A percentile compares a stretch with the other conserved stretches of the same genome.
phyloP scores from a whole-genome alignment of 2,113 vertebrate species.

The Poeciliopsis prolifica region DNA sequence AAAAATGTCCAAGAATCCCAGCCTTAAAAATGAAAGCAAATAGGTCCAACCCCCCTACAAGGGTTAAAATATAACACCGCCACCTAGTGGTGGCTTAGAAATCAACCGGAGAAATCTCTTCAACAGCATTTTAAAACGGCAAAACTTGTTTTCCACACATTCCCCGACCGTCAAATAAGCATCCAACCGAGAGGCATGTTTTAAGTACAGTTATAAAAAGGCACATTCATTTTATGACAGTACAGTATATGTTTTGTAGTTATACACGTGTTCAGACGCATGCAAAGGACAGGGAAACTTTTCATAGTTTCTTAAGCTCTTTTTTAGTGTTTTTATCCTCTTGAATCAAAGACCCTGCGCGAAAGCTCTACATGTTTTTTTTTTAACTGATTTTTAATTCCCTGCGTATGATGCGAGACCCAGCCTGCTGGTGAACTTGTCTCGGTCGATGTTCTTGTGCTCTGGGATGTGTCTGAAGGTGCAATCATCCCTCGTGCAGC shows the following conservation, averaged over 20 bases:
- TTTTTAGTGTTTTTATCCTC: neutral
- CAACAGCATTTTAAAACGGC: neutral
- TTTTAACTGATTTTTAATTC: neutral
- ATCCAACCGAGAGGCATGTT: neutral
- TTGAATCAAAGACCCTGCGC: neutral
- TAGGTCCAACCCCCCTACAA: constrained; percentile 2
- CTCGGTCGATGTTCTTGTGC: constrained; percentile 71
- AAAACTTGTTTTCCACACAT: neutral
- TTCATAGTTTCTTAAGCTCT: constrained; percentile 11
- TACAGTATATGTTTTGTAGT: neutral
- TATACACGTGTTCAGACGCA: neutral
- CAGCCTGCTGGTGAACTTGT: constrained; percentile 48
- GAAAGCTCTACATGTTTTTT: neutral
- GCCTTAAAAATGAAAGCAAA: constrained; percentile 43
- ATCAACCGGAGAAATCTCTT: constrained; percentile 6
- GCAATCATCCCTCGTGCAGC: constrained; percentile 73
- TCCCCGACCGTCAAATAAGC: neutral
- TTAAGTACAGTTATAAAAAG: constrained; percentile 10
- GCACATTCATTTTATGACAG: constrained; percentile 9
- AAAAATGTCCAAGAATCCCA: neutral
- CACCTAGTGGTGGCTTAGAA: constrained; percentile 48
- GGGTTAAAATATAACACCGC: constrained; percentile 17
- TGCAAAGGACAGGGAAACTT: neutral
- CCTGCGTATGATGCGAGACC: constrained; percentile 4
- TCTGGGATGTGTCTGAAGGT: constrained; percentile 72